phyloP scores from a whole-genome alignment of 2,888 invertebrate genomes.

The Clitarchus hookeri region DNA sequence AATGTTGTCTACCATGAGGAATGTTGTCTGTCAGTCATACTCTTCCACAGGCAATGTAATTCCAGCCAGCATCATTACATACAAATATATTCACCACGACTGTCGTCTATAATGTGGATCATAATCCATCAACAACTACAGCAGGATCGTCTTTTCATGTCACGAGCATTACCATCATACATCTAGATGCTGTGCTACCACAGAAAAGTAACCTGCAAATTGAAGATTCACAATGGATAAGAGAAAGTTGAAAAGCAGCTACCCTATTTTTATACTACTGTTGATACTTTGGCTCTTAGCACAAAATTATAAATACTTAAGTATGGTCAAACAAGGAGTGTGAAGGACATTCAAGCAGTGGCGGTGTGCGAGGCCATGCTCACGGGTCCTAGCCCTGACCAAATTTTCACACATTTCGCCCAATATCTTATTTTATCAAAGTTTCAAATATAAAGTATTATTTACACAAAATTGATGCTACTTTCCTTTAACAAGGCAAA shows the following conservation, averaged over 20 bases:
- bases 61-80: slow-evolving; percentile 18
- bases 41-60: slow-evolving; percentile 15
- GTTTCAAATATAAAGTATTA: no score
- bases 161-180: slow-evolving; percentile 22
- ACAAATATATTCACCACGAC: not conserved
- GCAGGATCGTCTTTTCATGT: not conserved
- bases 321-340: slow-evolving; percentile 10
- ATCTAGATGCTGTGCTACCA: slow-evolving; percentile 18
- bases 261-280: not conserved
- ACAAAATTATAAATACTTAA: slow-evolving; percentile 10
- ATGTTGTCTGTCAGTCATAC: slow-evolving; percentile 18
- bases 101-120: slow-evolving; percentile 6
- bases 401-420: no score
- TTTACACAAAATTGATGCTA: no score
- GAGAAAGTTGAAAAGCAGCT: slow-evolving; percentile 1
- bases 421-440: no score
- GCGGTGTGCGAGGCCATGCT: no score
- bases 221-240: slow-evolving; percentile 23
- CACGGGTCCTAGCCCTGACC: no score
- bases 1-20: slow-evolving; percentile 18
- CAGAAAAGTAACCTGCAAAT: not conserved
- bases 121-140: not conserved
- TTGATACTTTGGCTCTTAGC: not conserved
- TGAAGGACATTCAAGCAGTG: not conserved
- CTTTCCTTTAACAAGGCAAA: no score